phyloP scores from a whole-genome alignment of 2,113 vertebrate genomes.

The Jacana jacana region DNA sequence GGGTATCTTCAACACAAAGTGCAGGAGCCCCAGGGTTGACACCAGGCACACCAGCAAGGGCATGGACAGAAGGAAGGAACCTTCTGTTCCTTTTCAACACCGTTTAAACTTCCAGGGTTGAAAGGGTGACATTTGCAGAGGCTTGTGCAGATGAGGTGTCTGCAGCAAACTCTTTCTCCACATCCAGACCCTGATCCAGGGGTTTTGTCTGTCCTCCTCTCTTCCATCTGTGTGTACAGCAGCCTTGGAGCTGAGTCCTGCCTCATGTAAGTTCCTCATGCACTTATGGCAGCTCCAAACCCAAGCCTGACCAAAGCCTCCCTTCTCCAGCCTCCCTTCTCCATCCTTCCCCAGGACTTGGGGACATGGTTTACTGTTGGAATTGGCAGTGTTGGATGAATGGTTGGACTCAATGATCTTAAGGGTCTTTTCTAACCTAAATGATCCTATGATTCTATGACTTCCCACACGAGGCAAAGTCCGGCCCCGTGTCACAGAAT shows the following conservation, averaged over 20 bases:
- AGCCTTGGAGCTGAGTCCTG: not conserved
- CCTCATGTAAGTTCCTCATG: not conserved
- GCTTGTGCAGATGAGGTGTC: too few species aligned
- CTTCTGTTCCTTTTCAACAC: not conserved
- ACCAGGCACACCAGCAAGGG: not conserved
- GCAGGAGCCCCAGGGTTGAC: not conserved
- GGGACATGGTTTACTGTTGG: not conserved
- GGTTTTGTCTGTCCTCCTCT: not conserved
- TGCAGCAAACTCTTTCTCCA: not conserved
- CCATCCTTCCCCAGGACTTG: not conserved
- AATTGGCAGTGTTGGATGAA: not conserved
- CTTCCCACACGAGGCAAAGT: not conserved
- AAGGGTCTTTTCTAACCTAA: not conserved
- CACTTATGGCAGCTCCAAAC: not conserved
- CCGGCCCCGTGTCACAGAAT: too few species aligned
- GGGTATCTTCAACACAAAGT: not conserved
- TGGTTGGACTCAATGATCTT: fast-evolving
- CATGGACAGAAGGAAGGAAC: not conserved
- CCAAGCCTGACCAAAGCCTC: not conserved
- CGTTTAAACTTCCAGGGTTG: not conserved
- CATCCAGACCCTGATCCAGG: not conserved
- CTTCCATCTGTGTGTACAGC: not conserved
- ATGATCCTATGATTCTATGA: not conserved
- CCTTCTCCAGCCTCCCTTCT: not conserved
- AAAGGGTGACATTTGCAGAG: not conserved